Conservation (phyloP, 2,888 invertebrate genomes). For the Operophtera brumata region DNA sequence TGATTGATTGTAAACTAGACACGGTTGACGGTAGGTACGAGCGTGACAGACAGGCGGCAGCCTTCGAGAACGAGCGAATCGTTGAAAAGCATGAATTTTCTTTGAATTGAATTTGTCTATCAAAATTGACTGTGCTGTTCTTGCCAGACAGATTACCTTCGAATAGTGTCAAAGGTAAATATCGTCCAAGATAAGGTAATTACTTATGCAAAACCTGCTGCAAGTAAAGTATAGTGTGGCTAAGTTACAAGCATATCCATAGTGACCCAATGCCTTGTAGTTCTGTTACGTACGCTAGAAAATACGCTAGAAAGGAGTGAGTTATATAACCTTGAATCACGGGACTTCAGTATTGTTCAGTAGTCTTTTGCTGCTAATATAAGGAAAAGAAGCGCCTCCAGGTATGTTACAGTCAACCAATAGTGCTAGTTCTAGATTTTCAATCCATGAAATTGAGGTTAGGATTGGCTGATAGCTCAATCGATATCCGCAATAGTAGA, state of each 20-base stretch:
- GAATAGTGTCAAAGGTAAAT: conserved; percentile 74
- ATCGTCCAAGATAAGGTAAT: conserved; percentile 44
- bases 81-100: conserved; percentile 59
- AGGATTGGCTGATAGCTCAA: conserved; percentile 23
- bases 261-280: conserved; percentile 33
- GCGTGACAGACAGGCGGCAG: conserved; percentile 25
- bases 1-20: no score
- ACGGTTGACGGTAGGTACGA: no score
- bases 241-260: conserved; percentile 17
- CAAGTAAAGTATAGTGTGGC: conserved; percentile 27
- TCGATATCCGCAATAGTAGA: conserved; percentile 20
- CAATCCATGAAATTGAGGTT: conserved; percentile 37
- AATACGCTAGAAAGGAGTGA: conserved; percentile 61
- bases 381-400: conserved; percentile 37
- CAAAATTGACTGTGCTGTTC: conserved; percentile 67
- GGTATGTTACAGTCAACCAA: conserved; percentile 40
- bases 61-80: conserved; percentile 44
- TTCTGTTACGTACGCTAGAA: conserved; percentile 47
- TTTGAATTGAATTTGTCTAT: conserved; percentile 57
- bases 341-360: conserved; percentile 74
- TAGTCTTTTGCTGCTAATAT: conserved; percentile 43
- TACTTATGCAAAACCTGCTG: conserved; percentile 28
- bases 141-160: conserved; percentile 54
- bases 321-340: conserved; percentile 81
- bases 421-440: not conserved